These are phyloP conservation scores for Ophiodon elongatus DNA, from an alignment of 2,113 vertebrate species.

Conservation along the genomic window DNA sequence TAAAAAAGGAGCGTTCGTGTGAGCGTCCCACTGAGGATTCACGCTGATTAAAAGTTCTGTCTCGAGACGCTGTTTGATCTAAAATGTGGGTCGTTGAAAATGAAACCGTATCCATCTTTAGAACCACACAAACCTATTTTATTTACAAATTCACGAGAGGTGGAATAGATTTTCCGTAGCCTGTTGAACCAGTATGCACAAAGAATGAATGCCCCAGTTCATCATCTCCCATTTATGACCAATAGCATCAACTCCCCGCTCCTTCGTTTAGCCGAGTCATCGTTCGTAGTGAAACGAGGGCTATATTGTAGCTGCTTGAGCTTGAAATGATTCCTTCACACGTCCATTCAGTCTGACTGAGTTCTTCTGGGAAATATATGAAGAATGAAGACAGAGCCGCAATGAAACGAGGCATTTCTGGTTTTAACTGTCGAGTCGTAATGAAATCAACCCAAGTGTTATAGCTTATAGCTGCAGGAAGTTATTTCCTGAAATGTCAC, in stretches of 20 bases:
- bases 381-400: not conserved
- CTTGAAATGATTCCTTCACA: conserved; percentile 33
- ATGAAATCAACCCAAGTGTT: too few species aligned
- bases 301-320: conserved; percentile 27
- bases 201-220: too few species aligned
- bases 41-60: too few species aligned
- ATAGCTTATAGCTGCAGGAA: too few species aligned
- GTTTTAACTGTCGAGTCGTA: not conserved
- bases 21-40: not conserved
- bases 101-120: too few species aligned
- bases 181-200: too few species aligned
- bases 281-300: conserved; percentile 32
- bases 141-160: too few species aligned
- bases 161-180: too few species aligned
- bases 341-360: not conserved
- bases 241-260: not conserved
- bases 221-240: not conserved
- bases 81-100: too few species aligned
- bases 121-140: too few species aligned
- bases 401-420: conserved; percentile 1
- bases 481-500: too few species aligned
- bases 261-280: conserved; percentile 29
- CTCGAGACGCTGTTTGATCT: too few species aligned
- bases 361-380: not conserved
- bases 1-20: not conserved